Percentiles rank a stretch among this genome's conserved stretches.
Evolutionary conservation across 2,888 invertebrate genomes (phyloP).

Genomic region (Blastobasis adustella): DNA sequence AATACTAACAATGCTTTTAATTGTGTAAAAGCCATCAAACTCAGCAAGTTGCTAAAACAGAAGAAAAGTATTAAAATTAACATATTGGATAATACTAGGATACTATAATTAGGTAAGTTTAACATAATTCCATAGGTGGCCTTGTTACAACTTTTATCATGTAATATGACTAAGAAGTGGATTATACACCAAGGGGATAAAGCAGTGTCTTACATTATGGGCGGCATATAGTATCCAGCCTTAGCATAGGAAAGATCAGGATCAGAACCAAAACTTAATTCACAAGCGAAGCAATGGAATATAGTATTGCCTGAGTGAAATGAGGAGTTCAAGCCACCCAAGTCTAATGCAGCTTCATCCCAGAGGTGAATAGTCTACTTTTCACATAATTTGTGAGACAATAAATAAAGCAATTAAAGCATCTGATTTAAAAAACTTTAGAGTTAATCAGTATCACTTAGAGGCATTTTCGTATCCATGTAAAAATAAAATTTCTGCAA

Average conservation of each 20-base stretch:
- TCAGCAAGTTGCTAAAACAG: conserved; percentile 76
- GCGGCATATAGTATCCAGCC: background rate
- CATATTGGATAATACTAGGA: background rate
- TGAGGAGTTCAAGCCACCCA: no score
- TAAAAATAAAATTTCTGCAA: background rate
- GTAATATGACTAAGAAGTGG: background rate
- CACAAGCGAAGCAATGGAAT: no score
- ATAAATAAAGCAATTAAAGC: background rate
- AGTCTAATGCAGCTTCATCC: background rate
- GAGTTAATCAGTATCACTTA: background rate
- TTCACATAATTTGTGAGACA: background rate
- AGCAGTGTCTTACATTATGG: background rate
- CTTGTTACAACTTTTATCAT: background rate
- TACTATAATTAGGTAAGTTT: background rate
- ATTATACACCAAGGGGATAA: background rate
- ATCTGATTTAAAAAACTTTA: background rate
- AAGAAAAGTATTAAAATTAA: background rate
- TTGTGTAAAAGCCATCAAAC: conserved; percentile 82
- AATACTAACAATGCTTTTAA: conserved; percentile 80
- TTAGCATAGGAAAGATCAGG: background rate
- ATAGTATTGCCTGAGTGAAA: no score
- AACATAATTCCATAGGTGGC: background rate
- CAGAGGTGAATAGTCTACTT: background rate
- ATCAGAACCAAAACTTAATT: no score
- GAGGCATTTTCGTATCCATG: background rate